Conservation (phyloP, 2,113 vertebrate genomes). For the Pelodiscus sinensis region DNA sequence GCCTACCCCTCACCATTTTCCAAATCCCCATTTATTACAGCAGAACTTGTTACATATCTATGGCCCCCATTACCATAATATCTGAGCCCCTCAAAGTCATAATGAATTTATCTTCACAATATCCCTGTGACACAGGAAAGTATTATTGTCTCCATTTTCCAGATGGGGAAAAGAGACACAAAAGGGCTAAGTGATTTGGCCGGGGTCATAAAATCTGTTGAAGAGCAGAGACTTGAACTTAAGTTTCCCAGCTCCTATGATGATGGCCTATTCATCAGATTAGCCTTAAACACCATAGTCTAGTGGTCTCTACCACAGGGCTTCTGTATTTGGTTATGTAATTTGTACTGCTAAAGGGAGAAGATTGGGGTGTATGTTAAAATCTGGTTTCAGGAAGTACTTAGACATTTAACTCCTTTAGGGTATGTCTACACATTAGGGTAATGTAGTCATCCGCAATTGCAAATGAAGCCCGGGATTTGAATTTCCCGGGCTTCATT, state of each 20-base stretch:
- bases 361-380: neutral
- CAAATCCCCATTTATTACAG: neutral
- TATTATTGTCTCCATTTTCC: neutral
- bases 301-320: neutral
- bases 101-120: neutral
- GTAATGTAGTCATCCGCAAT: no score
- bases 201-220: neutral
- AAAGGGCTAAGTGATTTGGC: neutral
- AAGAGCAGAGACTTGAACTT: neutral
- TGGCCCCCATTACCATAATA: neutral
- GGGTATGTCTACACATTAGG: no score
- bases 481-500: no score
- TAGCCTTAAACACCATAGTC: neutral
- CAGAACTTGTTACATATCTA: neutral
- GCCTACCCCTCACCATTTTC: neutral
- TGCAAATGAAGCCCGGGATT: no score
- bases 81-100: neutral
- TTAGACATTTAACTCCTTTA: neutral
- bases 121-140: neutral
- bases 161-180: neutral
- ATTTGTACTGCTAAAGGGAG: neutral
- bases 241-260: neutral
- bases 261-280: neutral
- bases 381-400: neutral
- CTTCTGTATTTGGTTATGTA: neutral